These are phyloP conservation scores for Xiphophorus couchianus DNA, from an alignment of 2,113 vertebrate genomes.

Conservation along the genomic window DNA sequence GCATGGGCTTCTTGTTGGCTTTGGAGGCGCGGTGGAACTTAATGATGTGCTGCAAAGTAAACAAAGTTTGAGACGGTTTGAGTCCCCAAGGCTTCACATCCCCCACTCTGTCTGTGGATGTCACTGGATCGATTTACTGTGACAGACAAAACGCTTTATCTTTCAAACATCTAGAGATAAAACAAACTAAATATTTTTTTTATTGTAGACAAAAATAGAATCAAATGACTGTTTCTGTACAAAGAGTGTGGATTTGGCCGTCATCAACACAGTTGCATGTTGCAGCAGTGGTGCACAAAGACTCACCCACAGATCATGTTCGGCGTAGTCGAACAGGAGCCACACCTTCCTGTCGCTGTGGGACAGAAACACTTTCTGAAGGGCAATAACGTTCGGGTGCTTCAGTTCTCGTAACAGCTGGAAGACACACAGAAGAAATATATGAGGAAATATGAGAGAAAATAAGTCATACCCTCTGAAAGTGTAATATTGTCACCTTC, in stretches of 20 bases:
- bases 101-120: not conserved
- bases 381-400: slow-evolving; percentile 97
- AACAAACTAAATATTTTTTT: not conserved
- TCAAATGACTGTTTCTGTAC: not conserved
- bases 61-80: slow-evolving; percentile 2
- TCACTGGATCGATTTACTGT: not conserved
- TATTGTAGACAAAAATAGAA: not conserved
- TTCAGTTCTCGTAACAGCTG: slow-evolving; percentile 97
- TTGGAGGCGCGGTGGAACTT: slow-evolving; percentile 99
- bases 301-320: slow-evolving; percentile 98
- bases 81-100: not conserved
- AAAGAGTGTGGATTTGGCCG: not conserved
- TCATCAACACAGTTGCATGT: not conserved
- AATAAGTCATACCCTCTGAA: not conserved
- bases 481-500: not conserved
- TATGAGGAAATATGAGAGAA: not conserved
- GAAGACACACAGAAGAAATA: slow-evolving; percentile 73
- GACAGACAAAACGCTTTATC: not conserved
- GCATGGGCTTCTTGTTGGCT: slow-evolving; percentile 99
- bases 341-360: slow-evolving; percentile 99
- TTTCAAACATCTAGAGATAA: not conserved
- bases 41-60: slow-evolving; percentile 93
- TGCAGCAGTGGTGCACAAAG: not conserved
- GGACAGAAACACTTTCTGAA: slow-evolving; percentile 98
- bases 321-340: slow-evolving; percentile 98